Evolutionary conservation across 2,888 invertebrate species (phyloP).

Genomic region (Hyppa rectilinea): DNA sequence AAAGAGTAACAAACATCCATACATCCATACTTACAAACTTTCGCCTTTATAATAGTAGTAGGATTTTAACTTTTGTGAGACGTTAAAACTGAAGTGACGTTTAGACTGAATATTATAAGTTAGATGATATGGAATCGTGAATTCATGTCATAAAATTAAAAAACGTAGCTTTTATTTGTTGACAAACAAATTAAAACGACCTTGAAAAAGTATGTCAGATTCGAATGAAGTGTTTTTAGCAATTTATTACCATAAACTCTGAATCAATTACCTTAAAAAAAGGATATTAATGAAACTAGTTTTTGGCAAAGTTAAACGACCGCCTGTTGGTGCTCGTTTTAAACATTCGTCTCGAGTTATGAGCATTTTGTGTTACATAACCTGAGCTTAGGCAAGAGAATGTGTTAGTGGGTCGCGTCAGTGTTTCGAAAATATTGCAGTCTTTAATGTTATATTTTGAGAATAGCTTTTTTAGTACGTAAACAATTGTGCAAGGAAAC

Average conservation of each 20-base stretch:
- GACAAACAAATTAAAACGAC: constrained; percentile 16
- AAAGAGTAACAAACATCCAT: no score
- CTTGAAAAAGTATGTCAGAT: constrained; percentile 14
- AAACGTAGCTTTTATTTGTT: background rate
- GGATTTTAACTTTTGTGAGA: background rate
- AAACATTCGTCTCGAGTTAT: constrained; percentile 47
- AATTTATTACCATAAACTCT: constrained; percentile 9
- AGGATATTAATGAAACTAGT: constrained; percentile 36
- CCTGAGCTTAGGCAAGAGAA: constrained; percentile 60
- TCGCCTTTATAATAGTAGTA: no score
- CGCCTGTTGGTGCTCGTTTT: constrained; percentile 18
- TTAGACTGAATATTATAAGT: no score
- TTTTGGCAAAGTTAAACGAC: constrained; percentile 28
- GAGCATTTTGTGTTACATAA: constrained; percentile 54
- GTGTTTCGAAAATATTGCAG: constrained; percentile 62
- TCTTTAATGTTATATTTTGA: constrained; percentile 39
- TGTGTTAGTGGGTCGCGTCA: constrained; percentile 70
- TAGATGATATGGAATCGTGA: background rate
- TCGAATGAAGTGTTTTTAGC: constrained; percentile 6
- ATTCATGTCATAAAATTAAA: background rate
- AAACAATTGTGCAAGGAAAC: constrained; percentile 17
- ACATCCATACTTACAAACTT: no score
- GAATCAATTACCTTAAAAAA: background rate
- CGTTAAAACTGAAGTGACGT: no score
- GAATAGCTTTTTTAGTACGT: constrained; percentile 21